Evolutionary conservation across 1,140 invertebrate species (phyloP), one percentile per base, ranked within the genome.

Genomic region (Drepana arcuata): DNA sequence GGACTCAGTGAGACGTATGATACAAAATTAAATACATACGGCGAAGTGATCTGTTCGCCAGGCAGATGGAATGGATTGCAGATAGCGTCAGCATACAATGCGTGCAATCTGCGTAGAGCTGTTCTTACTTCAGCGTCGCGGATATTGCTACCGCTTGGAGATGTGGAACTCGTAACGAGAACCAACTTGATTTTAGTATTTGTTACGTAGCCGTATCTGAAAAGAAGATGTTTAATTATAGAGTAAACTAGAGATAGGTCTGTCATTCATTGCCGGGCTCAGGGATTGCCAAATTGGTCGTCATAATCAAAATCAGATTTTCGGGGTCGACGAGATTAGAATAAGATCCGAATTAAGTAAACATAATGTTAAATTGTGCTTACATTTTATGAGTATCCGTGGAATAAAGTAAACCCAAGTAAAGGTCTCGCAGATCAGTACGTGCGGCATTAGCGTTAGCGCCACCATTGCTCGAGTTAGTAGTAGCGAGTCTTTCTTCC

Each of bases 371-470:
- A n/a, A n/a, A n/a, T n/a, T n/a, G n/a, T n/a, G 55, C 48, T 49
- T 91, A 97, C 94, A 98, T 94, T 90, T 96, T 98, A 78, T 96
- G 95, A 51, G 95, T 95, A 86, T 98, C 96, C n/a, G 95, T 94
- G 1, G 95, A 93, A 83, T 96, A 96, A 1, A 99, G 84, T 31
- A 95, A 83, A 12, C 96, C 96, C 23, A 98, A 86, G 77, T 97
- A 98, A 0, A 97, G 85, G 74, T 99, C 96, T 58, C 94, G 84
- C 13, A 91, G 81, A 73, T 94, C 92, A 26, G 87, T 85, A 1
- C 75, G 54, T 0, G 74, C 44, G 3, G 74, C 34, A 26, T 69
- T 73, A 13, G 64, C 21, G 34, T 60, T 66, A 10, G 69, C 35
- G 12, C 58, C 66, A 3, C 58, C 35, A 34, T 56, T 68, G 12